Conservation (phyloP, 1,140 invertebrate species). For the Augochlora pura region DNA sequence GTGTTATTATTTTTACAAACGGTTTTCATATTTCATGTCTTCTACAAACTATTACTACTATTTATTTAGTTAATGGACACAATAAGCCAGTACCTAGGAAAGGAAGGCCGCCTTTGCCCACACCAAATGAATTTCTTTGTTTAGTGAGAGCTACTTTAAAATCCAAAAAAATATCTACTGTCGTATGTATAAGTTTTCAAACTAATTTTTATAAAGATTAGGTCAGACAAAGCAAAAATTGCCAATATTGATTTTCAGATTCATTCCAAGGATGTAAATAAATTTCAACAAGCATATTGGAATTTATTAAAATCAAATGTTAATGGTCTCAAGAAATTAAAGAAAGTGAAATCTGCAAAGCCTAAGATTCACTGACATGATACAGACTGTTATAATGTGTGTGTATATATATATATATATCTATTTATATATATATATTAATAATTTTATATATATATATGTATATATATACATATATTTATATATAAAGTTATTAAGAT, state of each 20-base stretch:
- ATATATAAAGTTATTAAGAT: not conserved
- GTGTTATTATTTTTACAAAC: not conserved
- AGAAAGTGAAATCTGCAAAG: constrained; percentile 88
- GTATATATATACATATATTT: too few species aligned
- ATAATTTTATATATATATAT: too few species aligned
- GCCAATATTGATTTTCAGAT: constrained; percentile 79
- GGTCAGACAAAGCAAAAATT: not conserved
- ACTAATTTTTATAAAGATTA: not conserved
- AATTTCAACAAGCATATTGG: constrained; percentile 91
- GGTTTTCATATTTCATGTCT: not conserved
- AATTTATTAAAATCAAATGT: constrained; percentile 92
- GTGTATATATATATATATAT: too few species aligned
- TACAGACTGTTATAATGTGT: not conserved
- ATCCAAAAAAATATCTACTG: constrained; percentile 89
- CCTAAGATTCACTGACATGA: constrained; percentile 83
- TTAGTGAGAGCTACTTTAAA: constrained; percentile 86
- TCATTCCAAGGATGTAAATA: constrained; percentile 90
- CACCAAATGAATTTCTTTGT: constrained; percentile 86
- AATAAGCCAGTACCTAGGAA: constrained; percentile 85
- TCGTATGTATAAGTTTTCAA: constrained; percentile 80
- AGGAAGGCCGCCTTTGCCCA: constrained; percentile 81
- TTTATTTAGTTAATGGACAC: constrained; percentile 86
- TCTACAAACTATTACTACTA: not conserved
- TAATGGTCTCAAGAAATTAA: constrained; percentile 92
- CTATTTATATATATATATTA: too few species aligned